phyloP scores from a whole-genome alignment of 2,888 invertebrate genomes.

The Oithona nana region DNA sequence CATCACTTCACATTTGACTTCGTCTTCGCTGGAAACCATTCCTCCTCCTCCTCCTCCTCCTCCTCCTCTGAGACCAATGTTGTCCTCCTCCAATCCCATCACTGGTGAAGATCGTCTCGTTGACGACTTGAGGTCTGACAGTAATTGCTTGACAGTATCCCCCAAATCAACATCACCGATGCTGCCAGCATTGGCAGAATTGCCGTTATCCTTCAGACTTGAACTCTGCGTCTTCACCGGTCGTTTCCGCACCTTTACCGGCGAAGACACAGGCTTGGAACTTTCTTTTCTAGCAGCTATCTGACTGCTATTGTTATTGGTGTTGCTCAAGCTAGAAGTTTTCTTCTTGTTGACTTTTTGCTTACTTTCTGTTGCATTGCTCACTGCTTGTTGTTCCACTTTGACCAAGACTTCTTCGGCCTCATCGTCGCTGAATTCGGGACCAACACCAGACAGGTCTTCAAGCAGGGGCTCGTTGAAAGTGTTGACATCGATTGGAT shows the following conservation, averaged over 20 bases:
- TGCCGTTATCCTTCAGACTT: neutral
- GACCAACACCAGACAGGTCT: slow-evolving; percentile 37
- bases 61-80: neutral
- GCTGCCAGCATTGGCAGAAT: neutral
- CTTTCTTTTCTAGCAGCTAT: neutral
- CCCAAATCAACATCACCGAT: neutral
- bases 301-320: neutral
- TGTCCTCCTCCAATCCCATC: too few species aligned
- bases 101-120: neutral
- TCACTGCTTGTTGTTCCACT: neutral
- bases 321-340: neutral
- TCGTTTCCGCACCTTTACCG: neutral
- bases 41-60: neutral
- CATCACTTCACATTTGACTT: slow-evolving; percentile 27
- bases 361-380: neutral
- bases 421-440: slow-evolving; percentile 68
- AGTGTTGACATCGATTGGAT: slow-evolving; percentile 18
- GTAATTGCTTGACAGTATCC: neutral
- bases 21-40: slow-evolving; percentile 32
- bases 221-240: neutral
- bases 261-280: neutral
- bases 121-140: neutral
- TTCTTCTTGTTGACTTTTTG: neutral
- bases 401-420: slow-evolving; percentile 31
- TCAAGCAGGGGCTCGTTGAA: slow-evolving; percentile 2